Percentiles rank a stretch among this genome's conserved stretches.
Conservation (phyloP, 2,113 vertebrate genomes). For the Ia io region DNA sequence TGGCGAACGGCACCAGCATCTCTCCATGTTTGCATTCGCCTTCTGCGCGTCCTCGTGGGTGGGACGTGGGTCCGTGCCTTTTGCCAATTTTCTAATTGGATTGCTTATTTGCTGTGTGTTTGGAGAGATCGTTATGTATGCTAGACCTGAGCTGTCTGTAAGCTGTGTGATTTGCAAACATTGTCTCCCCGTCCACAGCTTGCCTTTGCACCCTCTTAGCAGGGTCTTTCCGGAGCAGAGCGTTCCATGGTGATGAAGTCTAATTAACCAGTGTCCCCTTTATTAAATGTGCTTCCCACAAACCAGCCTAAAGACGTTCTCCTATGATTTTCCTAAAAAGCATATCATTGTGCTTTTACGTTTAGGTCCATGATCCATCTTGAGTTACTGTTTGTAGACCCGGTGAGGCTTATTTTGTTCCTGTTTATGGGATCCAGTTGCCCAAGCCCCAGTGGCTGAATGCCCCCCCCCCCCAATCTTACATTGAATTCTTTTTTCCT, state of each 20-base stretch:
- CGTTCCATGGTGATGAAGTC: neutral
- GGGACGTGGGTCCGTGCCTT: neutral
- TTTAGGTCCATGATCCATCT: neutral
- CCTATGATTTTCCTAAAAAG: neutral
- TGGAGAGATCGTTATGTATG: neutral
- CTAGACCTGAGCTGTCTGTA: neutral
- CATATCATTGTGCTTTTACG: neutral
- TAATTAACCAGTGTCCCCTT: neutral
- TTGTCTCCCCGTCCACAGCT: neutral
- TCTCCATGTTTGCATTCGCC: neutral
- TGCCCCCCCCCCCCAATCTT: neutral
- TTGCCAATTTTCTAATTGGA: neutral
- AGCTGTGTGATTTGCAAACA: neutral
- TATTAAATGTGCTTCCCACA: neutral
- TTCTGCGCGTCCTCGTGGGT: neutral
- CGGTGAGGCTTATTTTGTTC: neutral
- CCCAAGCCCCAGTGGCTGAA: neutral
- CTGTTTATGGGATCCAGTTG: neutral
- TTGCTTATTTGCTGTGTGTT: neutral
- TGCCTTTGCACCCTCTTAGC: neutral
- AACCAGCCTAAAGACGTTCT: too few relatives aligned
- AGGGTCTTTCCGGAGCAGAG: neutral
- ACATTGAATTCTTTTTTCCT: neutral
- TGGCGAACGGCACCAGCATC: neutral
- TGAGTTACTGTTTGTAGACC: neutral